Conservation (phyloP, 64 coral and sea anemone species). For the Catalaphyllia jardinei region DNA sequence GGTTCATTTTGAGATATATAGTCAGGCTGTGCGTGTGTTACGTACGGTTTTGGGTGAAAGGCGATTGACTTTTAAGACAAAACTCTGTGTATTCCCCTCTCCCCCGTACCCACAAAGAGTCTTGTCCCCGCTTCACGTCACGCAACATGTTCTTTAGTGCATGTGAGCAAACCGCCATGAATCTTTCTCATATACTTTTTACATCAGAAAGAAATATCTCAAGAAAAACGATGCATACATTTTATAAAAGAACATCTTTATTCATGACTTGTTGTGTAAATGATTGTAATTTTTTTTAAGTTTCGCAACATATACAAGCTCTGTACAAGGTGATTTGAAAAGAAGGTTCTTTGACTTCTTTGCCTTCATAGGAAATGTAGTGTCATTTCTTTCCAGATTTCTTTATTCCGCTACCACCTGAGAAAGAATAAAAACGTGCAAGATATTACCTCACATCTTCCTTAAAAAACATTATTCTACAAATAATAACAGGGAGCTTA, state of each 20-base stretch:
- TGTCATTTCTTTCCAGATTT: conserved; percentile 86
- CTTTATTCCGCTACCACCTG: conserved; percentile 70
- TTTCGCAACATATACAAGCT: background rate
- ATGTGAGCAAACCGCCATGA: background rate
- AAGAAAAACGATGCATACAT: background rate
- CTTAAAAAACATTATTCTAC: no score
- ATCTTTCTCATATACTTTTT: background rate
- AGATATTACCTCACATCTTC: no score
- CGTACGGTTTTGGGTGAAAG: no score
- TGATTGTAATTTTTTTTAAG: background rate
- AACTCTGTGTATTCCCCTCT: no score
- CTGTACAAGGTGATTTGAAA: background rate
- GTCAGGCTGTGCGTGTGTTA: no score
- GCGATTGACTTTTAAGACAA: no score
- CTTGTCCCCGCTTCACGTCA: no score
- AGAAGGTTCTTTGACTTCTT: background rate
- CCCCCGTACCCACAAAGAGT: no score
- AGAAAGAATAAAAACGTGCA: background rate
- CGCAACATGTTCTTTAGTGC: background rate
- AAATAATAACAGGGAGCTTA: no score
- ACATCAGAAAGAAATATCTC: background rate
- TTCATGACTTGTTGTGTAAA: background rate
- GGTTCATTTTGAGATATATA: no score
- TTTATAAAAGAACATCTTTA: background rate
- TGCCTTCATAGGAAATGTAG: background rate